phyloP scores from a whole-genome alignment of 1,140 invertebrate species.

The Olivierus martensii region DNA sequence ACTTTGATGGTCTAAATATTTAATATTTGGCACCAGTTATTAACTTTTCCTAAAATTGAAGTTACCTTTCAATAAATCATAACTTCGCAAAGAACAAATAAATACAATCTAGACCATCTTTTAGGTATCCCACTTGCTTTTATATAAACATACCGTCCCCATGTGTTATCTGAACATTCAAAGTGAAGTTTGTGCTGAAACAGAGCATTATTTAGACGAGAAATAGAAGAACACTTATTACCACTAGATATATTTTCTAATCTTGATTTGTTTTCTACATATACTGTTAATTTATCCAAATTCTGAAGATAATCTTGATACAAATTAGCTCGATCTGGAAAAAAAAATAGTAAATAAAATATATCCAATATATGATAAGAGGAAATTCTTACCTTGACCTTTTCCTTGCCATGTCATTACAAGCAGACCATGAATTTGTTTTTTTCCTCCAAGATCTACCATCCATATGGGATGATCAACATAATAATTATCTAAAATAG shows the following conservation, averaged over 20 bases:
- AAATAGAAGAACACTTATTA: conserved; percentile 37
- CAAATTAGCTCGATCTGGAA: conserved; percentile 29
- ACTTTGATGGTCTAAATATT: no score
- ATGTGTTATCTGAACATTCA: conserved; percentile 33
- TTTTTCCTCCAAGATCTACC: conserved; percentile 37
- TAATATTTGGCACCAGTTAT: no score
- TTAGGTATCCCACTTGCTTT: conserved; percentile 35
- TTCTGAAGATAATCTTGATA: conserved; percentile 38
- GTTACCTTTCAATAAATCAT: conserved; percentile 35
- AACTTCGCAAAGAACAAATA: conserved; percentile 41
- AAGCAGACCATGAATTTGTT: conserved; percentile 33
- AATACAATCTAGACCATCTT: conserved; percentile 38
- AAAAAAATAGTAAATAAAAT: no score
- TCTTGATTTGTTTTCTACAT: conserved; percentile 35
- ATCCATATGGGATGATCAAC: conserved; percentile 41
- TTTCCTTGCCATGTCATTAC: conserved; percentile 40
- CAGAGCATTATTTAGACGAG: conserved; percentile 38
- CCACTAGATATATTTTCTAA: conserved; percentile 24
- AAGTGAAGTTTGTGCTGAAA: conserved; percentile 36
- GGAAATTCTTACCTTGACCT: conserved; percentile 30
- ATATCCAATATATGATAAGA: no score
- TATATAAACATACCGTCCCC: conserved; percentile 41
- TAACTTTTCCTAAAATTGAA: no score
- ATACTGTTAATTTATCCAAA: conserved; percentile 39
- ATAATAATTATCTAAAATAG: conserved; percentile 42